Evolutionary conservation across 2,797 vertebrate genomes (phyloP).

Genomic region (Pseudotriccus pelzelni): DNA sequence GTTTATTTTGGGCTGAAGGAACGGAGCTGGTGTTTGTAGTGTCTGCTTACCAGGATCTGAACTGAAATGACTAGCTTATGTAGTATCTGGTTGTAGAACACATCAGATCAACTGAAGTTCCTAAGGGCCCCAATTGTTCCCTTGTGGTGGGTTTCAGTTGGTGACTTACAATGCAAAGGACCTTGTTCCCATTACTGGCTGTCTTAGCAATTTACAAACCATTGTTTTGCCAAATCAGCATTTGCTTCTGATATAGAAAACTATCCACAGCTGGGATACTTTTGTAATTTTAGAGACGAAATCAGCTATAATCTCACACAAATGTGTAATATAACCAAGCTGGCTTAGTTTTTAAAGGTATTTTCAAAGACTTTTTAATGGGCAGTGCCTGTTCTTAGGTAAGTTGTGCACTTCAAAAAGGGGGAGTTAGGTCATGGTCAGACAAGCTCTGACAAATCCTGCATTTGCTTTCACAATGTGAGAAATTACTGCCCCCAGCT

Average conservation of each 20-base stretch:
- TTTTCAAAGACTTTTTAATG: slow-evolving; percentile 31
- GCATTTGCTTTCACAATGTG: not conserved
- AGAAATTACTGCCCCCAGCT: slow-evolving; percentile 1
- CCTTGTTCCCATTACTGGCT: not conserved
- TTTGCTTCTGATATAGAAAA: not conserved
- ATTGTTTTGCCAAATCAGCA: not conserved
- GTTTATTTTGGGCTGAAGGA: not conserved
- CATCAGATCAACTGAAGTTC: not conserved
- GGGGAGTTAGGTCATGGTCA: not conserved
- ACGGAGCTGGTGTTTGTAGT: not conserved
- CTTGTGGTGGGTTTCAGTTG: not conserved
- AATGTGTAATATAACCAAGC: not conserved
- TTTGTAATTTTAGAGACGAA: not conserved
- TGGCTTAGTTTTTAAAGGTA: not conserved
- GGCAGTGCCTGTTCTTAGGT: not conserved
- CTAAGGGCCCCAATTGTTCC: not conserved
- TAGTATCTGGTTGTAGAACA: not conserved
- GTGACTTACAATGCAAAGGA: not conserved
- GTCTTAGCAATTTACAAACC: not conserved
- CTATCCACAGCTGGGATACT: not conserved
- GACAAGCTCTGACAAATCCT: not conserved
- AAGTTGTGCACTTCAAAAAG: not conserved
- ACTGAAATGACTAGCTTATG: not conserved
- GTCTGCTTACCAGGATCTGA: not conserved
- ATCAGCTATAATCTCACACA: slow-evolving; percentile 1